These are phyloP conservation scores for Tangachromis dhanisi DNA, from an alignment of 2,113 vertebrate species.

Conservation along the genomic window DNA sequence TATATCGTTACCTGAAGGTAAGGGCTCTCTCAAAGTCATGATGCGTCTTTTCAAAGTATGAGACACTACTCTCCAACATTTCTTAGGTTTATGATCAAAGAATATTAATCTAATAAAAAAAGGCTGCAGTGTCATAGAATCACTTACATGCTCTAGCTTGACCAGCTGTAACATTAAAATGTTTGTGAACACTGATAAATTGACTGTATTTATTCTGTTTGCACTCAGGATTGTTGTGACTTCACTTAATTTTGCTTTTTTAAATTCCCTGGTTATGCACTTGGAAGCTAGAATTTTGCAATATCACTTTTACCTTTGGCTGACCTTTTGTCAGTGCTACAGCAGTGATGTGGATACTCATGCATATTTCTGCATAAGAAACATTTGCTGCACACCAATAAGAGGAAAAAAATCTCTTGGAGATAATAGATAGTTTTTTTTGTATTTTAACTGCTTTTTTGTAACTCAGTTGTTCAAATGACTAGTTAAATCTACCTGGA, in stretches of 20 bases:
- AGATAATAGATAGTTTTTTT: background rate
- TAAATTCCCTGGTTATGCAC: background rate
- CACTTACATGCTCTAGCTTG: background rate
- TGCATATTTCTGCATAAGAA: background rate
- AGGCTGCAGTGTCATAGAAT: background rate
- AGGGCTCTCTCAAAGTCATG: background rate
- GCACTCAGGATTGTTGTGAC: background rate
- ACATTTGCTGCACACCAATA: background rate
- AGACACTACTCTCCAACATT: background rate
- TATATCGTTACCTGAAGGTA: background rate
- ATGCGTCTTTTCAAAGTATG: background rate
- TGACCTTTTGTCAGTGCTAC: background rate
- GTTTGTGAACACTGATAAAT: background rate
- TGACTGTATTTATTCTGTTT: background rate
- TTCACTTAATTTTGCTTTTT: background rate
- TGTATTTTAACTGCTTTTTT: background rate
- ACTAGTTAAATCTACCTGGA: background rate
- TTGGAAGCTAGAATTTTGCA: background rate
- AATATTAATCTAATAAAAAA: background rate
- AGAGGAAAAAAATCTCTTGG: background rate
- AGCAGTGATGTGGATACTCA: background rate
- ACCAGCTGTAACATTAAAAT: background rate
- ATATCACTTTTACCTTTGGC: background rate
- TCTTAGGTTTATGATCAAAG: background rate
- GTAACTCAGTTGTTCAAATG: background rate